phyloP scores from a whole-genome alignment of 2,113 vertebrate genomes.

The Myiozetetes cayanensis region DNA sequence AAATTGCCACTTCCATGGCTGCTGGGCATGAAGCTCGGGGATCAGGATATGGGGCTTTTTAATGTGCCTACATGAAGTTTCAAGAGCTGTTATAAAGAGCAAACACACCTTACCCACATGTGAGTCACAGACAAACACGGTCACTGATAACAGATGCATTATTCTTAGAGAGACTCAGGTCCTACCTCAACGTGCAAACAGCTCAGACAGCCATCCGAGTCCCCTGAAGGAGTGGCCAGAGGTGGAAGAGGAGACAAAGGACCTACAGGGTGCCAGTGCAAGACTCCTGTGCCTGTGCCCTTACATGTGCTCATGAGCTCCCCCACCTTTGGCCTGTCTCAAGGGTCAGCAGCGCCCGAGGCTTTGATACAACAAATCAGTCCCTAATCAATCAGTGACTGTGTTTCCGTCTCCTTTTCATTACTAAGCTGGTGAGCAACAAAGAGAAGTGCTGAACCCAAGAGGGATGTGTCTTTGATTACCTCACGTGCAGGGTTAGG shows the following conservation, averaged over 20 bases:
- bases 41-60: conserved; percentile 2
- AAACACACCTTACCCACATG: conserved; percentile 48
- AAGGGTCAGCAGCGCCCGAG: not conserved
- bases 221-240: not conserved
- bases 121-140: conserved; percentile 55
- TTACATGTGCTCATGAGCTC: not conserved
- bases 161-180: conserved; percentile 38
- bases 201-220: not conserved
- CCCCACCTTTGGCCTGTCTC: fast-evolving
- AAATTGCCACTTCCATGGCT: not conserved
- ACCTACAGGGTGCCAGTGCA: not conserved
- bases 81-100: conserved; percentile 47
- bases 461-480: not conserved
- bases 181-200: not conserved
- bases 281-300: not conserved
- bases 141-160: conserved; percentile 33
- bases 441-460: not conserved
- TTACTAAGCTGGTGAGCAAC: not conserved
- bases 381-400: not conserved
- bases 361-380: not conserved
- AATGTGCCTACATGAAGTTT: conserved; percentile 18
- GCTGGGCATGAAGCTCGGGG: not conserved
- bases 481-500: not conserved
- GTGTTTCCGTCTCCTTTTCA: not conserved
- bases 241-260: conserved; percentile 11